Evolutionary conservation across 23 tunicate genomes (phyloP).

Genomic region (Styela clava): DNA sequence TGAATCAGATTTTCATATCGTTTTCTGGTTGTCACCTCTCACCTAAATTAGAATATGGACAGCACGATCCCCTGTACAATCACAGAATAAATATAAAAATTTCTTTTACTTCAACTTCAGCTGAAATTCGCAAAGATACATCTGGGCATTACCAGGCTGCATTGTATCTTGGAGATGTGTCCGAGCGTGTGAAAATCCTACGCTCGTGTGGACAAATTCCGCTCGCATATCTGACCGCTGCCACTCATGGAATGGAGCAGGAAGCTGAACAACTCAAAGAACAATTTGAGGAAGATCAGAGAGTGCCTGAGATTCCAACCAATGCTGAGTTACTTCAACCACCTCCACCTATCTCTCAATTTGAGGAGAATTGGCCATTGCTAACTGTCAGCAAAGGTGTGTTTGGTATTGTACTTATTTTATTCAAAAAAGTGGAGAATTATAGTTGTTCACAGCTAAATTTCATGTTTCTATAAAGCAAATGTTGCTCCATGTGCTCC

Average conservation of each 20-base stretch:
- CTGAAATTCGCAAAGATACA: slow-evolving; percentile 89
- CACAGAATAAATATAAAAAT: no score
- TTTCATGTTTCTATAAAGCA: background rate
- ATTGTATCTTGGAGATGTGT: slow-evolving; percentile 89
- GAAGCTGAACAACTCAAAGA: slow-evolving; percentile 71
- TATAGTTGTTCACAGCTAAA: no score
- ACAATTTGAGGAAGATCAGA: slow-evolving; percentile 51
- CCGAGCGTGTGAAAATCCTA: slow-evolving; percentile 76
- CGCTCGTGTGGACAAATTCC: slow-evolving; percentile 81
- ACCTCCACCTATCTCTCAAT: slow-evolving; percentile 75
- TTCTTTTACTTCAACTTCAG: no score
- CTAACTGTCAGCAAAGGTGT: slow-evolving; percentile 90
- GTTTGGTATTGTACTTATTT: background rate
- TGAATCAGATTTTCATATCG: no score
- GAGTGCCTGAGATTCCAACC: slow-evolving; percentile 39
- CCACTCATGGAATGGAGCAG: slow-evolving; percentile 84
- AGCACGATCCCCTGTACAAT: no score
- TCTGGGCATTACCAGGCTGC: slow-evolving; percentile 97
- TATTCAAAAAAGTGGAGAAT: background rate
- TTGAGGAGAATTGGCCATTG: slow-evolving; percentile 96
- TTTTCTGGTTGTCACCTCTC: no score
- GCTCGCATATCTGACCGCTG: slow-evolving; percentile 97
- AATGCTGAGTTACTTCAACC: slow-evolving; percentile 86
- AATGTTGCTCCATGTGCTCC: background rate
- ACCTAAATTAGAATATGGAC: no score